These are phyloP conservation scores for Pollimyrus isidori DNA, from an alignment of 2,113 vertebrate genomes.

Conservation along the genomic window DNA sequence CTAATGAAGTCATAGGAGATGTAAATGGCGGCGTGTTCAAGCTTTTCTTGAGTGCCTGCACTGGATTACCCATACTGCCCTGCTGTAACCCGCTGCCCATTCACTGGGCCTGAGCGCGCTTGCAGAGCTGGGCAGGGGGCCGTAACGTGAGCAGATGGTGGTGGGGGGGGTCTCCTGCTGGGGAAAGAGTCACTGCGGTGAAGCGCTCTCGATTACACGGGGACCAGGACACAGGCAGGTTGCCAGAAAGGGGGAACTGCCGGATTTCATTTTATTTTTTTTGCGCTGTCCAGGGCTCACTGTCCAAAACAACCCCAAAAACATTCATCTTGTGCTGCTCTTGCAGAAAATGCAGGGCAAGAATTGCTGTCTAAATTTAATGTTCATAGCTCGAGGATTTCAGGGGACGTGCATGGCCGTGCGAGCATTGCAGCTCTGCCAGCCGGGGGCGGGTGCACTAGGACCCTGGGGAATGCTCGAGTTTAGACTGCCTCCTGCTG, in stretches of 20 bases:
- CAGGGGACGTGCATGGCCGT: background rate
- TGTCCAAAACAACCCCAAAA: background rate
- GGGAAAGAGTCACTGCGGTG: background rate
- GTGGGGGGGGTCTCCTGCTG: background rate
- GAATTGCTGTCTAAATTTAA: background rate
- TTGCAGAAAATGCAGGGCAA: background rate
- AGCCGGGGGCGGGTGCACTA: background rate
- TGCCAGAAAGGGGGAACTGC: background rate
- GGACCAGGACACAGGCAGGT: background rate
- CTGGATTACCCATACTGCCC: background rate
- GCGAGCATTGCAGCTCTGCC: background rate
- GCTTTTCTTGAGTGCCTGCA: background rate
- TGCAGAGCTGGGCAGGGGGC: background rate
- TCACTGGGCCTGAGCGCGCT: background rate
- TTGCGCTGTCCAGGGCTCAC: background rate
- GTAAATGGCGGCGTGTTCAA: background rate
- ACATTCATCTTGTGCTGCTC: background rate
- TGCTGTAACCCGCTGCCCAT: background rate
- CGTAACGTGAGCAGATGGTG: background rate
- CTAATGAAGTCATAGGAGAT: constrained; percentile 1
- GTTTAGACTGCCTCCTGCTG: background rate
- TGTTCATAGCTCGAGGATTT: background rate
- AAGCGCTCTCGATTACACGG: background rate
- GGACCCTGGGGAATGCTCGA: background rate
- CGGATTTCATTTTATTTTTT: background rate